These are phyloP conservation scores for Agriotes lineatus DNA, from an alignment of 2,888 invertebrate genomes.

Conservation along the genomic window DNA sequence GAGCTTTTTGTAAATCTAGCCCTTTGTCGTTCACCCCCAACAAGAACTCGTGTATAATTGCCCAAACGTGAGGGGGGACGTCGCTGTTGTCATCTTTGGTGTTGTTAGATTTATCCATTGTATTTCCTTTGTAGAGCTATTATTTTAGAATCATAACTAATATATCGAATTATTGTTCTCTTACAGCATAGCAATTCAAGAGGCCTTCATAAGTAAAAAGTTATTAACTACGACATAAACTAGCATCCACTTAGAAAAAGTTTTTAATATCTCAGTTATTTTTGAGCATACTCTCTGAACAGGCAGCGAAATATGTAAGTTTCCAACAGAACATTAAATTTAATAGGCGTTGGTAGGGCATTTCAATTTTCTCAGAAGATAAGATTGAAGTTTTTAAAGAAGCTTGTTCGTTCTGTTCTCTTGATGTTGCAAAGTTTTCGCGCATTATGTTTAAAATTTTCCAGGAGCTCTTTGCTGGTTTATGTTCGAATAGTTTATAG, in stretches of 20 bases:
- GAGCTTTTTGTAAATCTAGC: conserved; percentile 71
- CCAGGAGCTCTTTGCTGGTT: too few species aligned
- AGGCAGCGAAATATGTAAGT: neutral
- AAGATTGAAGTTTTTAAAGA: neutral
- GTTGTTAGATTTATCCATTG: conserved; percentile 35
- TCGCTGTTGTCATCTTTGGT: conserved; percentile 48
- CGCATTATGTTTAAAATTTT: neutral
- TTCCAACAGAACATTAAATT: neutral
- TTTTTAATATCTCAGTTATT: neutral
- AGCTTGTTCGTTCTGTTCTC: neutral
- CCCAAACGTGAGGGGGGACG: conserved; percentile 57
- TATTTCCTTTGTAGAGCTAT: neutral
- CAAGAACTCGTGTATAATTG: conserved; percentile 57
- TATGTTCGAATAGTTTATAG: too few species aligned
- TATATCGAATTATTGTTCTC: conserved; percentile 11
- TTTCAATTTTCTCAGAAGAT: neutral
- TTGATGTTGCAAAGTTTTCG: neutral
- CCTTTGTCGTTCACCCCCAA: conserved; percentile 54
- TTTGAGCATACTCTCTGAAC: neutral
- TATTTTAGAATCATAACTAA: neutral
- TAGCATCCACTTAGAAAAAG: neutral
- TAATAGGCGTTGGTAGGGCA: neutral
- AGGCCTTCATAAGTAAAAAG: neutral
- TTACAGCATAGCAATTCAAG: neutral
- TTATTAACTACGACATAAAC: neutral